Base-by-base conservation (phyloP, 2,888 invertebrate species). In the Catotricha subobsoleta region DNA sequence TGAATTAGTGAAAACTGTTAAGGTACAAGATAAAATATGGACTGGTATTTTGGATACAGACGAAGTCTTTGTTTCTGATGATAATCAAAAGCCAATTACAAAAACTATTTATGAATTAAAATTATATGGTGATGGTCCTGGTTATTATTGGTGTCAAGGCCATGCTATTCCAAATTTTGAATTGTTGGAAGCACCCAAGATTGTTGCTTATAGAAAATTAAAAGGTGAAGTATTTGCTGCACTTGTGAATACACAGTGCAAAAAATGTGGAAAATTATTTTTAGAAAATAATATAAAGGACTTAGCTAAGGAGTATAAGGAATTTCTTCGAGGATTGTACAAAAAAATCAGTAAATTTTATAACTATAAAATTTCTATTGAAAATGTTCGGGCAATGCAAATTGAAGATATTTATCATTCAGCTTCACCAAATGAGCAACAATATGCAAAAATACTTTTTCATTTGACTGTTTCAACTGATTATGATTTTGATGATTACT, bases 81-180 rank as follows among this genome's bases (percentile, higher is more conserved):
- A n/a, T 42, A 47, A 16, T 15, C 16, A 13, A 10, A 6, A n/a
- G 10, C 20, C 16, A 10, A 28, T 13, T n/a, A 28, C 50, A 1
- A 57, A 57, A 40, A 48, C 54, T 0, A 62, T 72, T 4, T 74
- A 69, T 46, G 55, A 64, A 41, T 50, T 77, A 2, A 60, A 67
- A 46, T 53, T 71, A 2, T 58, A 68, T 31, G 64, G 60, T 2
- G 60, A 69, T 31, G 63, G 66, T 44, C 66, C 72, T 1, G 74
- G 74, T 2, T 65, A 71, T 47, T 77, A 76, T 52, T 76, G 75
- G 74, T 76, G 77, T 52, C 70, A 72, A 56, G 72, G 69, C 1
- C 69, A 72, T 48, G 53, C 53, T 1, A 64, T 68, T 4, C 59
- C 59, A 42, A 60, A 67, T 44, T 68, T 71, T 49, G 55, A 65